phyloP scores from a whole-genome alignment of 2,888 invertebrate species.

The Acrocyrtus sp. region DNA sequence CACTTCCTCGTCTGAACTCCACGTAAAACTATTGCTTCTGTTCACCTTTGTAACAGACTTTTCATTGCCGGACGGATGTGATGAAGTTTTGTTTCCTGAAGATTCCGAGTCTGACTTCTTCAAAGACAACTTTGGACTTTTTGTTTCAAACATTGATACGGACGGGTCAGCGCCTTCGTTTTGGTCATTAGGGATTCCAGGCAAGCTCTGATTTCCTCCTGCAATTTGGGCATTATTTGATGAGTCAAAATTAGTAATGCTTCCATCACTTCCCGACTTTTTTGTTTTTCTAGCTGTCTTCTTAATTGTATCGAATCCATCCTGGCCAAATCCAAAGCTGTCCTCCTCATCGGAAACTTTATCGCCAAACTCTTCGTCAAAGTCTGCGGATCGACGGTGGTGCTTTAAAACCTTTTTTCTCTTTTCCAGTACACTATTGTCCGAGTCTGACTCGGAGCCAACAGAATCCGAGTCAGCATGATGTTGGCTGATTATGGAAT shows the following conservation, averaged over 20 bases:
- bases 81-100: constrained; percentile 20
- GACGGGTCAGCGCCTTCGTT: constrained; percentile 6
- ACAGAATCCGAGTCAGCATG: constrained; percentile 60
- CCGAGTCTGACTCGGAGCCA: constrained; percentile 62
- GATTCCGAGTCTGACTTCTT: constrained; percentile 31
- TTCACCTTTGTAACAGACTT: constrained; percentile 56
- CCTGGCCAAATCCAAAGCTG: constrained; percentile 61
- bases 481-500: constrained; percentile 36
- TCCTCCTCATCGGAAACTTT: constrained; percentile 61
- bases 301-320: constrained; percentile 63
- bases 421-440: constrained; percentile 57
- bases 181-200: constrained; percentile 7
- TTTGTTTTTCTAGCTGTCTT: constrained; percentile 57
- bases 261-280: constrained; percentile 54
- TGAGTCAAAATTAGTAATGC: constrained; percentile 17
- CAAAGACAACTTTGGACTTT: constrained; percentile 19
- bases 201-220: constrained; percentile 3
- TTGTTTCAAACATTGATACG: neutral
- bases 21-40: constrained; percentile 70
- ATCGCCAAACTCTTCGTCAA: constrained; percentile 58
- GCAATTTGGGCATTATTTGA: constrained; percentile 3
- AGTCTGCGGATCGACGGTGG: constrained; percentile 60
- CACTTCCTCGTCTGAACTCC: constrained; percentile 94
- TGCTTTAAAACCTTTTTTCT: constrained; percentile 62
- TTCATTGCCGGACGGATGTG: constrained; percentile 42